A percentile compares a stretch with the other conserved stretches of the same genome.
Evolutionary conservation across 2,888 invertebrate species (phyloP).

Genomic region (Pseudoips prasinana): DNA sequence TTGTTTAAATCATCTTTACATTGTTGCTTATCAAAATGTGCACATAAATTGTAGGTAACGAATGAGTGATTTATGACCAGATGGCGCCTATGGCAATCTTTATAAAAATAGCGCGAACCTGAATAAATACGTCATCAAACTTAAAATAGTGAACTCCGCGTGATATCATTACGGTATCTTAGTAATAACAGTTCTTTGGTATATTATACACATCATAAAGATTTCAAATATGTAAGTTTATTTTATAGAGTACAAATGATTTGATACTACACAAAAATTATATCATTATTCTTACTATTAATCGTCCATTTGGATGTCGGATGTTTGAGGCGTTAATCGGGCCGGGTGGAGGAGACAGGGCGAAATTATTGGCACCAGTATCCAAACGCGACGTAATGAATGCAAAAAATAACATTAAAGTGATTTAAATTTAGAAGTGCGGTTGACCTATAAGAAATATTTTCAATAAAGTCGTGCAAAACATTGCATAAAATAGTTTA

Average conservation of each 20-base stretch:
- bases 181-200: background rate
- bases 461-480: constrained; percentile 13
- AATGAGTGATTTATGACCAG: constrained; percentile 41
- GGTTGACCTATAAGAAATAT: constrained; percentile 26
- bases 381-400: constrained; percentile 23
- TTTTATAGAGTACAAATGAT: constrained; percentile 7
- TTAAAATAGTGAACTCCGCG: no score
- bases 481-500: constrained; percentile 19
- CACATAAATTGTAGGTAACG: constrained; percentile 39
- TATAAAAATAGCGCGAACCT: constrained; percentile 24
- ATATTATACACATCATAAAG: constrained; percentile 1
- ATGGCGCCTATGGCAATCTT: constrained; percentile 31
- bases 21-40: constrained; percentile 51
- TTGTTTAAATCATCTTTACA: constrained; percentile 46
- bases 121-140: constrained; percentile 20
- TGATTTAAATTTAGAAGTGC: constrained; percentile 26
- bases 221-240: constrained; percentile 2
- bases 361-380: constrained; percentile 29
- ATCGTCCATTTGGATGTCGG: constrained; percentile 11
- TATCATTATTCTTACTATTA: constrained; percentile 3
- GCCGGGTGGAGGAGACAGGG: constrained; percentile 11
- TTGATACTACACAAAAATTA: constrained; percentile 5
- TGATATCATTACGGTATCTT: no score
- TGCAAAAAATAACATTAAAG: constrained; percentile 32
- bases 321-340: constrained; percentile 12